A percentile compares a stretch with the other conserved stretches of the same genome.
Evolutionary conservation across 1,140 invertebrate genomes (phyloP).

Genomic region (Halictus rubicundus): DNA sequence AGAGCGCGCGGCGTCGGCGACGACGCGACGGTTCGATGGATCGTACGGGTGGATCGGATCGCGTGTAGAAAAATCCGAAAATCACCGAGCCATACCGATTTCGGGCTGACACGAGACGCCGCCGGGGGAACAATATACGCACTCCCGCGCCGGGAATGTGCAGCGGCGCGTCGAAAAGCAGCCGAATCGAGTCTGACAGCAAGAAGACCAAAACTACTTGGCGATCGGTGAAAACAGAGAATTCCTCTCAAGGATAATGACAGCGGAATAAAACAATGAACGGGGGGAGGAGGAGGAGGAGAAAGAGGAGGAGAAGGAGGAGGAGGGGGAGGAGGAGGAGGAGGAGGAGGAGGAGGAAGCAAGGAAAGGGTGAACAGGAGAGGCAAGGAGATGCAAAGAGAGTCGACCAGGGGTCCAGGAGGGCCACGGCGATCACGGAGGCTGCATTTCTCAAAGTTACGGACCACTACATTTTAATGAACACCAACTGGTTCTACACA

Average conservation of each 20-base stretch:
- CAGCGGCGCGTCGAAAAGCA: background rate
- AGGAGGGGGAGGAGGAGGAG: too few relatives aligned
- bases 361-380: too few relatives aligned
- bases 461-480: conserved; percentile 31
- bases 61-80: background rate
- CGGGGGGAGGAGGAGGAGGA: too few relatives aligned
- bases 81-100: background rate
- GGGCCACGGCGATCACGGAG: background rate
- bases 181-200: conserved; percentile 11
- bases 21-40: too few relatives aligned
- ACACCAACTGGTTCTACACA: conserved; percentile 44
- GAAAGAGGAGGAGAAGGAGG: background rate
- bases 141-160: background rate
- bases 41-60: too few relatives aligned
- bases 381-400: too few relatives aligned
- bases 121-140: background rate
- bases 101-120: background rate
- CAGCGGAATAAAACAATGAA: conserved; percentile 23
- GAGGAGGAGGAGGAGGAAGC: too few relatives aligned
- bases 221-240: conserved; percentile 27
- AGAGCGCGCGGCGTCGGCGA: too few relatives aligned
- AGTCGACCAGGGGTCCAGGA: too few relatives aligned
- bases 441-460: conserved; percentile 32
- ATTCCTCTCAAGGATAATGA: conserved; percentile 15
- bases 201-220: conserved; percentile 20